Base-by-base conservation (phyloP, 2,797 vertebrate species). In the Helarctos malayanus region DNA sequence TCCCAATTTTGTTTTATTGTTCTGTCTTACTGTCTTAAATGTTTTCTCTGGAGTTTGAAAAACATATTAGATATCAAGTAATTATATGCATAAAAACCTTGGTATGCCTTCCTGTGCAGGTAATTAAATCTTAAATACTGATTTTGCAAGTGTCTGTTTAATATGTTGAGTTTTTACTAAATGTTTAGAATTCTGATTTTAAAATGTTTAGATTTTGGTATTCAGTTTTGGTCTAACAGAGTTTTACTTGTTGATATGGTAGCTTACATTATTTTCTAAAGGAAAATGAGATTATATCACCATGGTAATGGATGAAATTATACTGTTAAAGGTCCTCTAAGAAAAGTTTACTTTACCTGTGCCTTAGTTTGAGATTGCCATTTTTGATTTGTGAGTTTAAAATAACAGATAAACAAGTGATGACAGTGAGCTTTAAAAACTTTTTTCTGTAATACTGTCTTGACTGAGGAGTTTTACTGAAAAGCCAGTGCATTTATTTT, bases 51-150 rank as follows among this genome's bases (percentile, higher is more conserved):
- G 29, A 94, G 21, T 90, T 90, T 95, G 92, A 29, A 21, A 96
- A 96, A 63, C 9, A n/a, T 49, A 76, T 57, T 63, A 84, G 47
- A 71, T 27, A 89, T 27, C n/a, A 63, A 49, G 45, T 84, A 27
- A 68, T 92, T 88, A 75, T 5, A 92, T 2, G 45, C 35, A n/a
- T 87, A 90, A 41, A 73, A 76, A 71, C 25, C 63, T 89, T 35
- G 61, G 4, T 71, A 41, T 93, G 29, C 29, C 15, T 89, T 71
- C 18, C 35, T 89, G 4, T 61, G 9, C 78, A 95, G 81, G 41
- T 91, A 88, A 7, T 84, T 92, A 93, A 90, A 71, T 73, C 19
- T 92, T 96, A 87, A 95, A 79, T 83, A 57, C 18, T 63, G 29
- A 80, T 88, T 94, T 92, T 92, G 25, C 27, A 97, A 65, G 81